Evolutionary conservation across 2,113 vertebrate species (phyloP).

Genomic region (Tenrec ecaudatus): DNA sequence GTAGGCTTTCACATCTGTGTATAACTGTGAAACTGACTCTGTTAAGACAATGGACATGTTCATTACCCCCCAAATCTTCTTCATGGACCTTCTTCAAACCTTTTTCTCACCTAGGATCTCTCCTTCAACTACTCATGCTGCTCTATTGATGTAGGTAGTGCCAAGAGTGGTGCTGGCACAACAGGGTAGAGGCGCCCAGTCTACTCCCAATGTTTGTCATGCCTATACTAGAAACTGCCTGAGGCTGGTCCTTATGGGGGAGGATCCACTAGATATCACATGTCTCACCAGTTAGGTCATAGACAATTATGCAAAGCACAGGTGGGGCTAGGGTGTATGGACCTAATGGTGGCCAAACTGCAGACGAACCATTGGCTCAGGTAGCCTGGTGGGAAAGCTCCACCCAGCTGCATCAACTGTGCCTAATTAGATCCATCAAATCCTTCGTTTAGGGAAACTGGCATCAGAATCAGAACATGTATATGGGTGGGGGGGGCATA

Average conservation of each 20-base stretch:
- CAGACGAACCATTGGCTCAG: background rate
- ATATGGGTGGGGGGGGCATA: background rate
- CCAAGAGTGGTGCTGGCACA: background rate
- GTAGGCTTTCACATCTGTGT: background rate
- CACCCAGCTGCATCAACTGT: background rate
- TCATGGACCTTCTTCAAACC: background rate
- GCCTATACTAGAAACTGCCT: rapidly evolving
- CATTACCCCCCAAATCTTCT: background rate
- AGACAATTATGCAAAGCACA: background rate
- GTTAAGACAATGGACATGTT: background rate
- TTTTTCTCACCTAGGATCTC: background rate
- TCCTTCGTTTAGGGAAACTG: background rate
- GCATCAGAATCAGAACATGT: background rate
- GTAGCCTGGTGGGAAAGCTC: background rate
- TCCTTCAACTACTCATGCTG: background rate
- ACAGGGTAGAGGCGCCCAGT: background rate
- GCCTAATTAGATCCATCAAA: background rate
- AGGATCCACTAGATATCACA: background rate
- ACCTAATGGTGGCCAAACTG: background rate
- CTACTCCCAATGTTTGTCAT: no score
- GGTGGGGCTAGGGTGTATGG: background rate
- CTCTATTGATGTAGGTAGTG: background rate
- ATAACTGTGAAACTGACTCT: background rate
- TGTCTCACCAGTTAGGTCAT: background rate
- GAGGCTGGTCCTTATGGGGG: background rate